phyloP scores from a whole-genome alignment of 2,888 invertebrate genomes.

The Deilephila elpenor region DNA sequence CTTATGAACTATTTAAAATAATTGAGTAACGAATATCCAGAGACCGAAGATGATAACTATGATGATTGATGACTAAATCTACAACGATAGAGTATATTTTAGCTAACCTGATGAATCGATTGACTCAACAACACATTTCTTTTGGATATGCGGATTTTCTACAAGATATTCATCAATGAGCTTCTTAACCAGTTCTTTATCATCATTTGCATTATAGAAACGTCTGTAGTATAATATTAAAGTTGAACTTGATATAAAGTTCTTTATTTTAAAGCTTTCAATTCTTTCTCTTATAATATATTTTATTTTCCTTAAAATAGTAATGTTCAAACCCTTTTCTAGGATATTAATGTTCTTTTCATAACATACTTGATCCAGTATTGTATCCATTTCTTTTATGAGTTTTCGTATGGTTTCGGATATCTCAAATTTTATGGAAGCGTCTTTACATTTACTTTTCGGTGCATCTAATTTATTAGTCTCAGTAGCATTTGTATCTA shows the following conservation, averaged over 20 bases:
- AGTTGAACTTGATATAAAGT: background rate
- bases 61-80: too few species aligned
- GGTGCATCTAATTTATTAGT: background rate
- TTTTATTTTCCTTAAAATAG: slow-evolving; percentile 5
- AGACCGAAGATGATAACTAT: too few species aligned
- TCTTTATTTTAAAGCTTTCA: background rate
- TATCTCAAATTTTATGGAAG: background rate
- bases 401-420: background rate
- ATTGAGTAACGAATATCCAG: too few species aligned
- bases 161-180: background rate
- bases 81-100: background rate
- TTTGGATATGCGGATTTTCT: slow-evolving; percentile 3
- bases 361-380: background rate
- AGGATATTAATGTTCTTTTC: slow-evolving; percentile 9
- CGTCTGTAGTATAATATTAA: background rate
- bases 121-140: background rate
- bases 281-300: background rate
- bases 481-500: background rate
- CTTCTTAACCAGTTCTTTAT: background rate
- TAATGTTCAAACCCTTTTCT: slow-evolving; percentile 11
- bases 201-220: background rate
- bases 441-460: background rate
- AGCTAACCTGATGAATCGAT: background rate
- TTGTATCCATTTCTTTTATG: slow-evolving; percentile 5
- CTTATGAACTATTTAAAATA: too few species aligned